A percentile compares a stretch with the other conserved stretches of the same genome.
Evolutionary conservation across 2,888 invertebrate genomes (phyloP).

Genomic region (Toxonevra muliebris): DNA sequence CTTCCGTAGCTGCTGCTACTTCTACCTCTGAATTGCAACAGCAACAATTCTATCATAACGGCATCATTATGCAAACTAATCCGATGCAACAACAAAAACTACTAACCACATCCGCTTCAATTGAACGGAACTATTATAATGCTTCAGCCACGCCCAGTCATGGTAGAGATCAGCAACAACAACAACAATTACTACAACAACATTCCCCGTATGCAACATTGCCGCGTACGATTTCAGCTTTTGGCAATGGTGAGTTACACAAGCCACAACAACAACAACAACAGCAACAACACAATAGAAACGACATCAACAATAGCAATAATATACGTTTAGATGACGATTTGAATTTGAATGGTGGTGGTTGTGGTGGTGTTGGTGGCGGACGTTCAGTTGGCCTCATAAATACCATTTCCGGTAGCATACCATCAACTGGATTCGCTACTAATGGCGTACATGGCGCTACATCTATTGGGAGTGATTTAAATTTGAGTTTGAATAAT

Average conservation of each 20-base stretch:
- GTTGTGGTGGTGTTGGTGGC: background rate
- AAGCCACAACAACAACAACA: slow-evolving; percentile 25
- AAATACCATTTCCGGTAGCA: slow-evolving; percentile 61
- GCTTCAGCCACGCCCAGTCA: slow-evolving; percentile 37
- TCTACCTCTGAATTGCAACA: slow-evolving; percentile 8
- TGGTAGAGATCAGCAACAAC: slow-evolving; percentile 36
- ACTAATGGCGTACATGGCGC: slow-evolving; percentile 34
- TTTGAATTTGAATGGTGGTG: background rate
- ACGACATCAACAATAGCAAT: slow-evolving; percentile 24
- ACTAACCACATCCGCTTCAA: slow-evolving; percentile 54
- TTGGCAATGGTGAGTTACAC: slow-evolving; percentile 32
- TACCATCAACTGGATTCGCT: slow-evolving; percentile 46
- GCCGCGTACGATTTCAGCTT: slow-evolving; percentile 43
- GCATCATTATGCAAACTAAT: slow-evolving; percentile 37
- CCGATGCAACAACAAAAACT: slow-evolving; percentile 40
- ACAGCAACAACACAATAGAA: slow-evolving; percentile 29
- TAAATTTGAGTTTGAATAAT: slow-evolving; percentile 49
- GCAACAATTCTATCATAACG: slow-evolving; percentile 12
- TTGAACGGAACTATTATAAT: slow-evolving; percentile 50
- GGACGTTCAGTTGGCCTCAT: slow-evolving; percentile 44
- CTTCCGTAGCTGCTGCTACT: slow-evolving; percentile 9
- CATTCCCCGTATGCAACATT: slow-evolving; percentile 54
- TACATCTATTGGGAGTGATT: slow-evolving; percentile 47
- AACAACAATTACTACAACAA: slow-evolving; percentile 38
- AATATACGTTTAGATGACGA: slow-evolving; percentile 19